These are phyloP conservation scores for Urophycis tenuis DNA, from an alignment of 2,797 vertebrate species.

Conservation along the genomic window DNA sequence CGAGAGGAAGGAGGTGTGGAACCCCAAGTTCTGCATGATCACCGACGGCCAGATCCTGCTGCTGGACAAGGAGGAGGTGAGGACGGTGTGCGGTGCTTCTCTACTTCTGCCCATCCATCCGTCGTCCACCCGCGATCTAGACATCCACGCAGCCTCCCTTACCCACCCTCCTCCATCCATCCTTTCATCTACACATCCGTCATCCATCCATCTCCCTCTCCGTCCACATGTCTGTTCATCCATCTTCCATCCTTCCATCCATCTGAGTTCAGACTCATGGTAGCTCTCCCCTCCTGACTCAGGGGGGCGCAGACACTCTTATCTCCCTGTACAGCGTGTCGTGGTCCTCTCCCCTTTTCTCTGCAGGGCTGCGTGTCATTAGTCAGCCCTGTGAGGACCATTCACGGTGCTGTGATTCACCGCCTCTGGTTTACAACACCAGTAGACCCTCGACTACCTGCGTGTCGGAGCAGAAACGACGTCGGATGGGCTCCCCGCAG, in stretches of 20 bases:
- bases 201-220: not conserved
- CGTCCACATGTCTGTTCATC: not conserved
- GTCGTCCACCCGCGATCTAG: too few species aligned
- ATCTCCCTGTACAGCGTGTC: not conserved
- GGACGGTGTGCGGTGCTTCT: too few species aligned
- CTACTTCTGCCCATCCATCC: too few species aligned
- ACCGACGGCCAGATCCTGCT: conserved; percentile 71
- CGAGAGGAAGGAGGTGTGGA: conserved; percentile 63
- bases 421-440: not conserved
- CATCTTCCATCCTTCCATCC: not conserved
- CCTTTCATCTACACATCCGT: too few species aligned
- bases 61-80: conserved; percentile 70
- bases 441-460: not conserved
- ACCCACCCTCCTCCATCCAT: too few species aligned
- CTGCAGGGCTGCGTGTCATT: not conserved
- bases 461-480: not conserved
- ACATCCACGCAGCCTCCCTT: too few species aligned
- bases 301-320: not conserved
- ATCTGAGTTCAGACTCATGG: not conserved
- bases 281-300: not conserved
- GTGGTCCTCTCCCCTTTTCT: not conserved
- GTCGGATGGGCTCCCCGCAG: not conserved
- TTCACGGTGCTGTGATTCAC: not conserved
- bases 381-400: not conserved
- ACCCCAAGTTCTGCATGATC: conserved; percentile 64